Conservation (phyloP, 2,888 invertebrate genomes). For the Drosophila anceps region DNA sequence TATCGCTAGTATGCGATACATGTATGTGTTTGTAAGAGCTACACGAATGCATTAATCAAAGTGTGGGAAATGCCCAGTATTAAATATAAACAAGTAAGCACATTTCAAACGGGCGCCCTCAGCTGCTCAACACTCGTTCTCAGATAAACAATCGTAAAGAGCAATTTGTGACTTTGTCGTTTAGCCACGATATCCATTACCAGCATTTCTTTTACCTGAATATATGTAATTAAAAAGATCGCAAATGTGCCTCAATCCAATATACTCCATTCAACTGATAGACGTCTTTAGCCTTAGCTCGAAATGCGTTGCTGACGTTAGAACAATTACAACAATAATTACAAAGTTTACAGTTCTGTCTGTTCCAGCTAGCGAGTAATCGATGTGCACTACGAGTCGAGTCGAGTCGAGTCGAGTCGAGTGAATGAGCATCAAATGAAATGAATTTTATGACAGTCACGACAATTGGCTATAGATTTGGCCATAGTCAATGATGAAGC, state of each 20-base stretch:
- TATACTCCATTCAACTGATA: neutral
- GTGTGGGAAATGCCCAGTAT: slow-evolving; percentile 68
- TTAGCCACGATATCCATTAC: no score
- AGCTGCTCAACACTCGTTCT: neutral
- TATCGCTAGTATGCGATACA: slow-evolving; percentile 48
- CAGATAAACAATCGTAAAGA: neutral
- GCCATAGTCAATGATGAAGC: neutral
- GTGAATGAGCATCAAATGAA: slow-evolving; percentile 16
- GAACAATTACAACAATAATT: slow-evolving; percentile 36
- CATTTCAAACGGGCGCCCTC: neutral
- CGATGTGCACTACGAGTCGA: slow-evolving; percentile 39
- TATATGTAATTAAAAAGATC: no score
- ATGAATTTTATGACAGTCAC: slow-evolving; percentile 49
- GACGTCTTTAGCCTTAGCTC: neutral
- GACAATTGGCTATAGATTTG: slow-evolving; percentile 40
- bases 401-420: slow-evolving; percentile 1
- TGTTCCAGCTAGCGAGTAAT: slow-evolving; percentile 16
- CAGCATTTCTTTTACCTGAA: no score
- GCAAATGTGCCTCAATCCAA: no score
- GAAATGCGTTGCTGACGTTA: slow-evolving; percentile 17
- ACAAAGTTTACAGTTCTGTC: neutral
- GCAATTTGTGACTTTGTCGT: no score
- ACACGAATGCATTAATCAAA: slow-evolving; percentile 56
- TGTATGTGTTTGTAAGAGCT: neutral
- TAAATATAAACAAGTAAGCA: slow-evolving; percentile 15